Conservation (phyloP, 2,113 vertebrate species). For the Heterocephalus glaber region DNA sequence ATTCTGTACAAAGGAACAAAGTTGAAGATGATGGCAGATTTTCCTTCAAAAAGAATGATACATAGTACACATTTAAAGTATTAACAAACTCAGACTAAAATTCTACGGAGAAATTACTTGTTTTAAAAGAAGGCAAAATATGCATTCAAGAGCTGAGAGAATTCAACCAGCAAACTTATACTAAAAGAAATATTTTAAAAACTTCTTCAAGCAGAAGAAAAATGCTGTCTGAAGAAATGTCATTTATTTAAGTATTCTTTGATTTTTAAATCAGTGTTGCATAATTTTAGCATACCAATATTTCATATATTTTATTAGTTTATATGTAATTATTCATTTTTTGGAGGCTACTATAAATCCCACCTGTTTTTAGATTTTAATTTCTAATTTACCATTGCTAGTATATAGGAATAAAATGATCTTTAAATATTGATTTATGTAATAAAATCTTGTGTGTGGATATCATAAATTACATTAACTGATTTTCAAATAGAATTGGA, state of each 20-base stretch:
- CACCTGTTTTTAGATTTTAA: not conserved
- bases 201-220: not conserved
- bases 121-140: not conserved
- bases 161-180: not conserved
- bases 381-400: not conserved
- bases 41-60: not conserved
- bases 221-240: not conserved
- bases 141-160: not conserved
- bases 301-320: slow-evolving; percentile 36
- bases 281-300: not conserved
- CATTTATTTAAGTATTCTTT: not conserved
- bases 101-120: not conserved
- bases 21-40: not conserved
- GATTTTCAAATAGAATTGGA: not conserved
- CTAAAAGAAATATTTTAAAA: not conserved
- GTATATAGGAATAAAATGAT: not conserved
- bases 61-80: not conserved
- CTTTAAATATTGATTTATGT: not conserved
- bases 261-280: not conserved
- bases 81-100: not conserved
- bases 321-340: not conserved
- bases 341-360: not conserved
- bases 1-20: not conserved
- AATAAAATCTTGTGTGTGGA: not conserved
- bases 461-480: not conserved